Conservation (phyloP, 2,888 invertebrate genomes). For the Asteroscopus sphinx region DNA sequence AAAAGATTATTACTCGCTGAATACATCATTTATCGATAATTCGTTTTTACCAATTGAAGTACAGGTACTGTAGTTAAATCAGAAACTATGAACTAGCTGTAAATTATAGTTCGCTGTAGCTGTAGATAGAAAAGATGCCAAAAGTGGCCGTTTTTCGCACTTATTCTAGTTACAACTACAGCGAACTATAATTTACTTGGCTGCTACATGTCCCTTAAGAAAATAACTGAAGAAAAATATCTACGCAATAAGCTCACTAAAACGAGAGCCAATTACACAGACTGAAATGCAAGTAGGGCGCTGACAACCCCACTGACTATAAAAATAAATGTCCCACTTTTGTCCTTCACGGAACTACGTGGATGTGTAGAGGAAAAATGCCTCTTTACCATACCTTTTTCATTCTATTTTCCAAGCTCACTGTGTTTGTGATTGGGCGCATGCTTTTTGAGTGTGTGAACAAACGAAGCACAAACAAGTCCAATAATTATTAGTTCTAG, state of each 20-base stretch:
- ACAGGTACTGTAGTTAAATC: too few species aligned
- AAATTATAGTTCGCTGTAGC: too few species aligned
- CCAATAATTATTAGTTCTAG: too few species aligned
- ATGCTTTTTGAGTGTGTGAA: background rate
- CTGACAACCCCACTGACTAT: conserved; percentile 48
- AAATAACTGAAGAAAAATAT: conserved; percentile 2
- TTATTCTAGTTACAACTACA: too few species aligned
- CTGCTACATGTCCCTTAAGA: too few species aligned
- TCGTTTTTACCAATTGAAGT: too few species aligned
- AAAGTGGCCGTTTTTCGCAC: too few species aligned
- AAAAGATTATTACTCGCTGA: too few species aligned
- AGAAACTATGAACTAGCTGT: too few species aligned
- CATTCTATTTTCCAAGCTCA: background rate
- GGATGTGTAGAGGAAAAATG: conserved; percentile 21
- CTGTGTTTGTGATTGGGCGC: conserved; percentile 21
- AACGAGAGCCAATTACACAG: conserved; percentile 43
- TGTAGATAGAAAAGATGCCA: too few species aligned
- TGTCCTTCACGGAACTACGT: conserved; percentile 36
- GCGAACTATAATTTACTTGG: too few species aligned
- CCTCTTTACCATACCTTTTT: conserved; percentile 14
- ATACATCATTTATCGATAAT: too few species aligned
- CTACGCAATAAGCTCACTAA: conserved; percentile 9
- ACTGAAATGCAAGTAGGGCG: conserved; percentile 49
- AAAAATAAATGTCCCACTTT: conserved; percentile 57
- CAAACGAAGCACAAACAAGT: background rate